Evolutionary conservation across 2,113 vertebrate species (phyloP).

Genomic region (Rhinoptilus africanus): DNA sequence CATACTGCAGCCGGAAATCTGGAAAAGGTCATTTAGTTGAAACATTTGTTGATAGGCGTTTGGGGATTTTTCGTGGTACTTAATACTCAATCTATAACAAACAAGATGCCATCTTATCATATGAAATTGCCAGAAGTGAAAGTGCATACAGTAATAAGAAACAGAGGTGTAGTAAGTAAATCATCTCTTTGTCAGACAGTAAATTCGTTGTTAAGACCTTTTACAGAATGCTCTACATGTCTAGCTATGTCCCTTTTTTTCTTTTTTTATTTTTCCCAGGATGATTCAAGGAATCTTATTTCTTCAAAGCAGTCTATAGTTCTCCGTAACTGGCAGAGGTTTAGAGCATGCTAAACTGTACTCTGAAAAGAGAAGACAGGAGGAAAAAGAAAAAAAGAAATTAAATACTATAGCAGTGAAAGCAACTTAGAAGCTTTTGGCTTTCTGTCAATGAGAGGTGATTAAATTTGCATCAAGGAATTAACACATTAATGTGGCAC

Average conservation of each 20-base stretch:
- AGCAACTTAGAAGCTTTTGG: constrained; percentile 4
- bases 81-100: not conserved
- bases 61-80: not conserved
- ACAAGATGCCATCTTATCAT: not conserved
- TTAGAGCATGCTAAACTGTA: not conserved
- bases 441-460: constrained; percentile 14
- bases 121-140: not conserved
- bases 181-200: not conserved
- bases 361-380: not conserved
- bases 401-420: not conserved
- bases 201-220: not conserved
- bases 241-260: not conserved
- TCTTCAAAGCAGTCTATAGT: constrained; percentile 14
- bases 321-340: not conserved
- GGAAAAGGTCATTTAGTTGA: not conserved
- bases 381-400: not conserved
- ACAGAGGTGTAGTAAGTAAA: not conserved
- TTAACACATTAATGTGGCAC: not conserved
- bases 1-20: constrained; percentile 22
- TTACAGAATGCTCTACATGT: not conserved
- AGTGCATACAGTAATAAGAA: not conserved
- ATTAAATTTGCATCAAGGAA: constrained; percentile 39
- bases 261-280: not conserved
- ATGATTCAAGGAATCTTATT: not conserved
- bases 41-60: constrained; percentile 21